phyloP scores from a whole-genome alignment of 1,140 invertebrate genomes.

The Meloidogyne hapla region DNA sequence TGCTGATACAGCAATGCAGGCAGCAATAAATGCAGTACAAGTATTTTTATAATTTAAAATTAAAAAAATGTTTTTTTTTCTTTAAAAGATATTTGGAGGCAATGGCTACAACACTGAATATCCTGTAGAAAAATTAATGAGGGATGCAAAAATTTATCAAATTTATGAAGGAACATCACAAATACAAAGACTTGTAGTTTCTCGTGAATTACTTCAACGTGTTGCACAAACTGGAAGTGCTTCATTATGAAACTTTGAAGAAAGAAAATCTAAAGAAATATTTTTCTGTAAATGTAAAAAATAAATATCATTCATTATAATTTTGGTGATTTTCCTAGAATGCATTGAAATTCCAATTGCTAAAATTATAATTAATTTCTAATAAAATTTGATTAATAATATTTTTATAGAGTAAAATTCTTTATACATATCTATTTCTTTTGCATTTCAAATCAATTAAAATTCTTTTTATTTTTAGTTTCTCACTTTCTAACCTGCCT shows the following conservation, averaged over 20 bases:
- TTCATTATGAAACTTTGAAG: conserved; percentile 22
- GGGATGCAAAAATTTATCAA: conserved; percentile 97
- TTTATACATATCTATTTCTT: too few relatives aligned
- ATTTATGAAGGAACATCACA: conserved; percentile 81
- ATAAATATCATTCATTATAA: too few relatives aligned
- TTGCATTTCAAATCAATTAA: too few relatives aligned
- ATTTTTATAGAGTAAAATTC: too few relatives aligned
- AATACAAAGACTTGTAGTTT: conserved; percentile 92
- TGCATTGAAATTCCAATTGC: too few relatives aligned
- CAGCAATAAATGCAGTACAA: conserved; percentile 87
- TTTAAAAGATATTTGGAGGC: conserved; percentile 79
- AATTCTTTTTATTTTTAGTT: too few relatives aligned
- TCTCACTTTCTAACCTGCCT: too few relatives aligned
- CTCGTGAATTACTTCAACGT: conserved; percentile 70
- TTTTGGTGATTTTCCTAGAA: too few relatives aligned
- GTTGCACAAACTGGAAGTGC: conserved; percentile 49
- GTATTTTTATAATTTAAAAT: conserved; percentile 69
- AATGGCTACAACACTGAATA: conserved; percentile 90
- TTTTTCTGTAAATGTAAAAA: too few relatives aligned
- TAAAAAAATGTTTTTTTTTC: conserved; percentile 61
- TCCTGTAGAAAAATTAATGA: conserved; percentile 97
- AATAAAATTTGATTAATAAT: too few relatives aligned
- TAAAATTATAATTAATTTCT: too few relatives aligned
- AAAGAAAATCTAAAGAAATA: too few relatives aligned
- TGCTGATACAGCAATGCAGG: conserved; percentile 88